Percentiles rank a stretch among this genome's conserved stretches.
These are phyloP conservation scores for Morbakka virulenta DNA, from an alignment of 30 jellyfish, hydroid and myxozoan species.

Conservation along the genomic window DNA sequence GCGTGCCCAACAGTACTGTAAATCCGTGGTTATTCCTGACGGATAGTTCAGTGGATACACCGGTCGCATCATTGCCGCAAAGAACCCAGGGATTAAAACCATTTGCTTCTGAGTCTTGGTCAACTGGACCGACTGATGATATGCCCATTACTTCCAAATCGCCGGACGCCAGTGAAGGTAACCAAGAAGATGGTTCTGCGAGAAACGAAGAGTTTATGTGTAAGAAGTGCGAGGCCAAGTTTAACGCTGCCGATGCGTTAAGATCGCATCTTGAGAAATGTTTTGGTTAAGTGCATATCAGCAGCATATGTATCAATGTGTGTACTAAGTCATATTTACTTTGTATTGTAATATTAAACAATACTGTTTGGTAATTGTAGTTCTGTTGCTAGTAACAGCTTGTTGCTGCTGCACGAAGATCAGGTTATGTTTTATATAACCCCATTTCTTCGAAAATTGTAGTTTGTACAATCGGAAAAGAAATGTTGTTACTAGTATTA, in stretches of 20 bases:
- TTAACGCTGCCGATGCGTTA: conserved; percentile 79
- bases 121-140: conserved; percentile 67
- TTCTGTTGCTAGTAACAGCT: no score
- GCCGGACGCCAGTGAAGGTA: conserved; percentile 36
- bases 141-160: conserved; percentile 45
- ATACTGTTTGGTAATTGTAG: no score
- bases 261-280: conserved; percentile 94
- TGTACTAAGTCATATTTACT: no score
- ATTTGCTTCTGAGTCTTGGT: conserved; percentile 69
- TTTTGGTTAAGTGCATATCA: conserved; percentile 25
- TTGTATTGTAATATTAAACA: no score
- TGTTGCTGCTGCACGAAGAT: no score
- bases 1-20: conserved; percentile 44
- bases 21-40: conserved; percentile 54
- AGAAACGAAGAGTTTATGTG: conserved; percentile 66
- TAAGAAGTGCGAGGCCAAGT: conserved; percentile 79
- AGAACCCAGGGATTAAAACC: conserved; percentile 65
- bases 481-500: no score
- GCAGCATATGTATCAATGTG: no score
- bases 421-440: no score
- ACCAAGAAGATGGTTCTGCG: conserved; percentile 42
- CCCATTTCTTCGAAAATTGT: no score
- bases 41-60: conserved; percentile 22
- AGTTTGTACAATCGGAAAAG: no score
- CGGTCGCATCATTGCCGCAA: conserved; percentile 51